Percentiles rank a stretch among this genome's conserved stretches.
Evolutionary conservation across 2,113 vertebrate species (phyloP).

Genomic region (Stigmatopora argus): DNA sequence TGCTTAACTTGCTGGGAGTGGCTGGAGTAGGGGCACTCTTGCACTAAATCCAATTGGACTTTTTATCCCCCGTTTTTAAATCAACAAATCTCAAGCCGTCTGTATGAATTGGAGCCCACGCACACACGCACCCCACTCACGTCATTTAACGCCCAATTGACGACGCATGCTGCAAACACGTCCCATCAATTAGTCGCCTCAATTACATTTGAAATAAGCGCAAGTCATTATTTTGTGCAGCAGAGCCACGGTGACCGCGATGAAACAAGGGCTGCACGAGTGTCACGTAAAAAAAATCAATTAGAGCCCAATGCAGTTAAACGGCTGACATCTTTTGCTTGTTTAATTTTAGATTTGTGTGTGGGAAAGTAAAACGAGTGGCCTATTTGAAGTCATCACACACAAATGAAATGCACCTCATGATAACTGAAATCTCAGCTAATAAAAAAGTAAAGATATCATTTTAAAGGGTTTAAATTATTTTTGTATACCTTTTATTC

Average conservation of each 20-base stretch:
- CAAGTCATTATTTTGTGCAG: slow-evolving; percentile 65
- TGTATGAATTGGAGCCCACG: slow-evolving; percentile 62
- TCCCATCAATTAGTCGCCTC: slow-evolving; percentile 72
- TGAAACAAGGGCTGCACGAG: background rate
- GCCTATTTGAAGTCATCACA: background rate
- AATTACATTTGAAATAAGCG: slow-evolving; percentile 68
- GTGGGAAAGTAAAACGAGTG: background rate
- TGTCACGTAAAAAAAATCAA: background rate
- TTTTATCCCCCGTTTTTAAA: slow-evolving; percentile 36
- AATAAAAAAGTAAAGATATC: background rate
- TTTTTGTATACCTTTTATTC: too few species aligned
- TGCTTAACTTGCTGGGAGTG: background rate
- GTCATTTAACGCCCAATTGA: slow-evolving; percentile 73
- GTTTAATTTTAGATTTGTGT: background rate
- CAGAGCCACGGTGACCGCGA: slow-evolving; percentile 35
- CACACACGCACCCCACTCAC: background rate
- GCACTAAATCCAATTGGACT: slow-evolving; percentile 58
- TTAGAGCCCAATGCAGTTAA: slow-evolving; percentile 2
- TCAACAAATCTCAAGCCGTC: slow-evolving; percentile 55
- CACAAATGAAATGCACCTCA: background rate
- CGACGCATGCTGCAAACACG: slow-evolving; percentile 65
- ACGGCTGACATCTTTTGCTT: background rate
- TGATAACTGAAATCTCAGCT: background rate
- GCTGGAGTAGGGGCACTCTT: slow-evolving; percentile 50
- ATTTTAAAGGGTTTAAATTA: background rate